Evolutionary conservation across 2,888 invertebrate genomes (phyloP), one percentile per base, ranked within the genome.

Genomic region (Hofmannophila pseudospretella): DNA sequence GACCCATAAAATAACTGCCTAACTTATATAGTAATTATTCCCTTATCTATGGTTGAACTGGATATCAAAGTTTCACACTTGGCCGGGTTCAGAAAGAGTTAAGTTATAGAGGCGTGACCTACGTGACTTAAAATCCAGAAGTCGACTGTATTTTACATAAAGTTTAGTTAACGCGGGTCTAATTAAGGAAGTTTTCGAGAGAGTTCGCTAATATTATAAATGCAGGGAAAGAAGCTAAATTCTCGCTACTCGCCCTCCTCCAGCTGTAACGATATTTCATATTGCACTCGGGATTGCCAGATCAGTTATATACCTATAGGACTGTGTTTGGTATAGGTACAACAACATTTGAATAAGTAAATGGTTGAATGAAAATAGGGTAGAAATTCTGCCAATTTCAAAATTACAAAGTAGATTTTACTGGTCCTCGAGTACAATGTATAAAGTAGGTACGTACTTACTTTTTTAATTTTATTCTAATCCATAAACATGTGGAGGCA

Each of bases 201-300:
- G 55, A 70, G 65, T 72, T 74, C 51, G 65, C 58, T 74, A 67
- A 75, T 75, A 73, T 70, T 75, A 70, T 71, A 69, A 76, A 73
- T 73, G 71, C 59, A 66, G 61, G 69, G 65, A 69, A 75, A 71
- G 66, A 65, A 58, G 60, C 50, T 49, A 61, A 67, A 66, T 70
- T 66, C 51, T 42, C 54, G 51, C 58, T 41, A 10, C 31, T 31
- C 19, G 30, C 32, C 56, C 50, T 49, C 51, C 45, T 51, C 42
- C 46, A 49, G 47, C 51, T 54, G 44, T 64, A 65, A 69, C 61
- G 63, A 58, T 58, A 62, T 69, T 69, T 64, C 56, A 65, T 64
- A 55, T 54, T 51, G 54, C 55, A 54, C 43, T 13, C 13, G 14
- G 25, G 8, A 11, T 16, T 29, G 16, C 19, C 9, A 16, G 13